A percentile compares a stretch with the other conserved stretches of the same genome.
These are phyloP conservation scores for Chaetodon auriga DNA, from an alignment of 2,113 vertebrate species.

Conservation along the genomic window DNA sequence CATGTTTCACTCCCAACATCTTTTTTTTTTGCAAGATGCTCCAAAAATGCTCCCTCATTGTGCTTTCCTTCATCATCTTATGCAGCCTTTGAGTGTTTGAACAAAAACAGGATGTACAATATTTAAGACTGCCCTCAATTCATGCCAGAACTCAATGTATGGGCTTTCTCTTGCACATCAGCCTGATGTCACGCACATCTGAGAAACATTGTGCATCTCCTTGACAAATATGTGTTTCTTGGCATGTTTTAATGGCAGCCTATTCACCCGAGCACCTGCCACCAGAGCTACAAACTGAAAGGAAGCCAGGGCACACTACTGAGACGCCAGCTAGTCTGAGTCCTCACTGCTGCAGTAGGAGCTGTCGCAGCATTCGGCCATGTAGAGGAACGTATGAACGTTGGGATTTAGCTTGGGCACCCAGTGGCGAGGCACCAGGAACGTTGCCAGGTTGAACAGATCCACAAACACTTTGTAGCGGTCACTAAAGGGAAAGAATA, in stretches of 20 bases:
- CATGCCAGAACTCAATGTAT: not conserved
- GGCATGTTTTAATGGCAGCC: not conserved
- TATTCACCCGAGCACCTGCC: not conserved
- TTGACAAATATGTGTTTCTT: constrained; percentile 1
- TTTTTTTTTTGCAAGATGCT: not conserved
- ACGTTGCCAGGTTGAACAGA: constrained; percentile 96
- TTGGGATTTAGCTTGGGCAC: constrained; percentile 93
- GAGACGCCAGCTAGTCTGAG: constrained; percentile 84
- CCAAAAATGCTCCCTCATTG: not conserved
- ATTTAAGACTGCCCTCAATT: not conserved
- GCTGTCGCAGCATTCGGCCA: constrained; percentile 93
- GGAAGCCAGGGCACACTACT: not conserved
- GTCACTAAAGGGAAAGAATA: constrained; percentile 84
- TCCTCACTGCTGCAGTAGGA: constrained; percentile 98
- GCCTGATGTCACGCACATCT: not conserved
- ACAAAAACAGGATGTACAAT: not conserved
- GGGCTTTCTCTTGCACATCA: not conserved
- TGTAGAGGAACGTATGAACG: constrained; percentile 93
- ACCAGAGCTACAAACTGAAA: not conserved
- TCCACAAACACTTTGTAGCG: constrained; percentile 99
- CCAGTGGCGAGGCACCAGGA: constrained; percentile 94
- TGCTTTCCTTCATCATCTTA: not conserved
- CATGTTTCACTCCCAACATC: not conserved
- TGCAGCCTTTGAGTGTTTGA: not conserved
- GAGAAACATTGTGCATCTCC: not conserved